Percentiles rank a stretch among this genome's conserved stretches.
These are phyloP conservation scores for Stegana nigrithorax DNA, from an alignment of 2,888 invertebrate species.

Conservation along the genomic window DNA sequence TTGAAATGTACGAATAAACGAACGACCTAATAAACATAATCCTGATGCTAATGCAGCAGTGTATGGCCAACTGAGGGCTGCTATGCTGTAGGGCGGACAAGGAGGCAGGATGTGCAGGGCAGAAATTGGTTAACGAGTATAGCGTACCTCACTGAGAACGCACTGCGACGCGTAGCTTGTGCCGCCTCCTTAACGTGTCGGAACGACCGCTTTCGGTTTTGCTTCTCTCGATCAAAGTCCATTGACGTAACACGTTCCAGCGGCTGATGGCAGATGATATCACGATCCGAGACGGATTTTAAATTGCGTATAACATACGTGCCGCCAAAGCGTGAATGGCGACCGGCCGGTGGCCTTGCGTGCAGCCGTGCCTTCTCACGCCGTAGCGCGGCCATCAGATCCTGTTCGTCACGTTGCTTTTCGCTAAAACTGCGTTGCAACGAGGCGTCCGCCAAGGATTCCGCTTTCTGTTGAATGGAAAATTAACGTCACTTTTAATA, in stretches of 20 bases:
- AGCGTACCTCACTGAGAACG: constrained; percentile 80
- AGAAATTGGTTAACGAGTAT: too few relatives aligned
- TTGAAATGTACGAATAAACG: too few relatives aligned
- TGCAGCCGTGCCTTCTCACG: constrained; percentile 73
- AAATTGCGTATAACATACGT: constrained; percentile 92
- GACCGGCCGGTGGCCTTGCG: constrained; percentile 60
- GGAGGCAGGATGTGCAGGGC: too few relatives aligned
- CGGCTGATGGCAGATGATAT: constrained; percentile 89
- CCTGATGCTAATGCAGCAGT: too few relatives aligned
- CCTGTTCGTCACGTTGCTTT: constrained; percentile 86
- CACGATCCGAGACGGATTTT: constrained; percentile 91
- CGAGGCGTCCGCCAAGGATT: constrained; percentile 80
- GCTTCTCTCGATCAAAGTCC: constrained; percentile 82
- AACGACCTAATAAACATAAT: too few relatives aligned
- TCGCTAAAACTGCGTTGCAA: constrained; percentile 82
- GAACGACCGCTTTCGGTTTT: constrained; percentile 81
- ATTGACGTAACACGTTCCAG: constrained; percentile 81
- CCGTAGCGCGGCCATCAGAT: constrained; percentile 79
- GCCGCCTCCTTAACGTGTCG: constrained; percentile 76
- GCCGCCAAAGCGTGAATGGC: constrained; percentile 94
- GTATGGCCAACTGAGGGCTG: too few relatives aligned
- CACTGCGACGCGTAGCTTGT: constrained; percentile 80
- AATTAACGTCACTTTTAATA: constrained; percentile 33
- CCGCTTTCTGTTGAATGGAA: constrained; percentile 71
- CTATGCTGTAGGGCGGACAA: too few relatives aligned